Conservation (phyloP, 53 echinoderm and acorn worm genomes). For the Paracentrotus lividus region DNA sequence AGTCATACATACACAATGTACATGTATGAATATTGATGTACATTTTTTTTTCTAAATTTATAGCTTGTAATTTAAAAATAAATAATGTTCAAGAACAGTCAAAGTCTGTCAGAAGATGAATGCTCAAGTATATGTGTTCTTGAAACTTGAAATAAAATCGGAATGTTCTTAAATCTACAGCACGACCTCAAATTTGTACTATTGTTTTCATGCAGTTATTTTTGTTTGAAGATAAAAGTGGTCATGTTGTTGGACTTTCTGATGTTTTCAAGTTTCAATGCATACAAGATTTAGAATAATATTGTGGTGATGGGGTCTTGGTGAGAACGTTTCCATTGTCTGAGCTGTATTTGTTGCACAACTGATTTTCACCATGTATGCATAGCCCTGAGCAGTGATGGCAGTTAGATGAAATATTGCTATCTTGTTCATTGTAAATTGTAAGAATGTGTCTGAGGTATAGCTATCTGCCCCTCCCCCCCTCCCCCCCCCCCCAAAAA, state of each 20-base stretch:
- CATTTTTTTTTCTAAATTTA: too few species aligned
- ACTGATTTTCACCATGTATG: not conserved
- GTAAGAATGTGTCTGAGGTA: too few species aligned
- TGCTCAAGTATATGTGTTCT: not conserved
- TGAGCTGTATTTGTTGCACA: not conserved
- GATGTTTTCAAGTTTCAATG: not conserved
- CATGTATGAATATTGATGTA: too few species aligned
- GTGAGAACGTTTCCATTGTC: not conserved
- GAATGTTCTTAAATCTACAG: not conserved
- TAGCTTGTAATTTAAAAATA: not conserved
- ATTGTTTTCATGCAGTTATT: not conserved
- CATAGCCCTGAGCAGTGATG: not conserved
- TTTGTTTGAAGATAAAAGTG: not conserved
- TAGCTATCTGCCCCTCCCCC: too few species aligned
- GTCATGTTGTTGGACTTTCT: not conserved
- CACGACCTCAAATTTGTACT: not conserved
- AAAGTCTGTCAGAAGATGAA: not conserved
- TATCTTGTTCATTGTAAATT: too few species aligned
- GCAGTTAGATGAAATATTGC: too few species aligned
- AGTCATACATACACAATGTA: not conserved
- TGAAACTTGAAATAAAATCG: slow-evolving; percentile 1
- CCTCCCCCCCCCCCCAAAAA: too few species aligned
- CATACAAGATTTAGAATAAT: not conserved
- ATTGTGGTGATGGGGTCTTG: slow-evolving; percentile 11
- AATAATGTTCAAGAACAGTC: not conserved